Percentiles rank a stretch among this genome's conserved stretches.
Evolutionary conservation across 2,797 vertebrate genomes (phyloP).

Genomic region (Leptatherina wallacei): DNA sequence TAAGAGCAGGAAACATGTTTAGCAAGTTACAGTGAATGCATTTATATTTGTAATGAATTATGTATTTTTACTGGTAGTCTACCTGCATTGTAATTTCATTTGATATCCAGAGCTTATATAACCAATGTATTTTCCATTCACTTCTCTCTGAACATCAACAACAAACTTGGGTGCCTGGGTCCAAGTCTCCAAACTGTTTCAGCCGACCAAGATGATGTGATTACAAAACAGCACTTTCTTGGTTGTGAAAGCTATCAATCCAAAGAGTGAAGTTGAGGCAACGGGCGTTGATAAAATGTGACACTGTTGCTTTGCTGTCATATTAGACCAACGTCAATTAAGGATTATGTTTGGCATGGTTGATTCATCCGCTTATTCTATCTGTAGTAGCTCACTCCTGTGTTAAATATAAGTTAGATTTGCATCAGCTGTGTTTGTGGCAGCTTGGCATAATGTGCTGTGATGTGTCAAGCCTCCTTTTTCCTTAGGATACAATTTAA

Average conservation of each 20-base stretch:
- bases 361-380: neutral
- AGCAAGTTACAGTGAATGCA: conserved; percentile 1
- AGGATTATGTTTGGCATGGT: neutral
- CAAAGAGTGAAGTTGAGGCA: neutral
- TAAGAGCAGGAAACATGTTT: neutral
- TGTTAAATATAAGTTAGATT: neutral
- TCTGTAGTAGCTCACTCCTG: neutral
- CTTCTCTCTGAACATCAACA: neutral
- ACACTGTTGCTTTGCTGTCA: neutral
- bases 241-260: neutral
- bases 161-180: neutral
- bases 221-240: neutral
- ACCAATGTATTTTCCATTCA: neutral
- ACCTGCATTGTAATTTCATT: conserved; percentile 18
- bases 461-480: neutral
- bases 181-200: neutral
- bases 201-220: neutral
- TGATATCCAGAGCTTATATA: conserved; percentile 2
- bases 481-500: neutral
- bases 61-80: conserved; percentile 18
- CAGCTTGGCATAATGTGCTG: neutral
- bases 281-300: neutral
- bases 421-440: neutral
- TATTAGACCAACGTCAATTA: neutral
- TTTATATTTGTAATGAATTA: conserved; percentile 36